phyloP scores from a whole-genome alignment of 64 coral and sea anemone species.

The Dendronephthya gigantea region DNA sequence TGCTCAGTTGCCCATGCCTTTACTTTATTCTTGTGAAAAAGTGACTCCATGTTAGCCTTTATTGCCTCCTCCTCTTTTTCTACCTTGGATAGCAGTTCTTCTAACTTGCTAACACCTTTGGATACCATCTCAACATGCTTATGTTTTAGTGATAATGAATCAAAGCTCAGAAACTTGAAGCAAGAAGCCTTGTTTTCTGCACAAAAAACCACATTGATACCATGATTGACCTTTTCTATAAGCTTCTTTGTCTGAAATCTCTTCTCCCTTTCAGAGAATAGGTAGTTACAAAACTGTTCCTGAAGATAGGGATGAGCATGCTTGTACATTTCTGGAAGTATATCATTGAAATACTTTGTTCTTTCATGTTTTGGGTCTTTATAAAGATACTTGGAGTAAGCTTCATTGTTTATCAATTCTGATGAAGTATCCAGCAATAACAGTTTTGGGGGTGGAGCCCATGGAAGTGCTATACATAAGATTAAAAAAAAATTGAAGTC shows the following conservation, averaged over 20 bases:
- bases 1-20: slow-evolving; percentile 47
- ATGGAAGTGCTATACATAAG: slow-evolving; percentile 29
- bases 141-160: slow-evolving; percentile 16
- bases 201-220: slow-evolving; percentile 22
- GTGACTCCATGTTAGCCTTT: background rate
- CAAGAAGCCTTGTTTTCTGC: slow-evolving; percentile 33
- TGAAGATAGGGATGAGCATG: slow-evolving; percentile 29
- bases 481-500: no score
- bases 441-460: slow-evolving; percentile 14
- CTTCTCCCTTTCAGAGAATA: slow-evolving; percentile 35
- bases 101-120: slow-evolving; percentile 38
- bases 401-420: slow-evolving; percentile 25
- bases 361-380: slow-evolving; percentile 34
- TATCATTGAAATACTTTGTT: slow-evolving; percentile 41
- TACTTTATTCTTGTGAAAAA: slow-evolving; percentile 38
- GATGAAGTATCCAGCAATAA: background rate
- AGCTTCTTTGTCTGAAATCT: slow-evolving; percentile 41
- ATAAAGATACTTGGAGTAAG: slow-evolving; percentile 33
- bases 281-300: slow-evolving; percentile 29
- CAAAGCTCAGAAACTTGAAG: slow-evolving; percentile 30
- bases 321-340: slow-evolving; percentile 35
- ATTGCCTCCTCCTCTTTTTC: slow-evolving; percentile 34
- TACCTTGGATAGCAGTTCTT: slow-evolving; percentile 23
- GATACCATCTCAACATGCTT: slow-evolving; percentile 26
- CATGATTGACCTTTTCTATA: slow-evolving; percentile 27